phyloP scores from a whole-genome alignment of 37 sponge, comb jelly and placozoan genomes.

The Aplysina aerophoba region DNA sequence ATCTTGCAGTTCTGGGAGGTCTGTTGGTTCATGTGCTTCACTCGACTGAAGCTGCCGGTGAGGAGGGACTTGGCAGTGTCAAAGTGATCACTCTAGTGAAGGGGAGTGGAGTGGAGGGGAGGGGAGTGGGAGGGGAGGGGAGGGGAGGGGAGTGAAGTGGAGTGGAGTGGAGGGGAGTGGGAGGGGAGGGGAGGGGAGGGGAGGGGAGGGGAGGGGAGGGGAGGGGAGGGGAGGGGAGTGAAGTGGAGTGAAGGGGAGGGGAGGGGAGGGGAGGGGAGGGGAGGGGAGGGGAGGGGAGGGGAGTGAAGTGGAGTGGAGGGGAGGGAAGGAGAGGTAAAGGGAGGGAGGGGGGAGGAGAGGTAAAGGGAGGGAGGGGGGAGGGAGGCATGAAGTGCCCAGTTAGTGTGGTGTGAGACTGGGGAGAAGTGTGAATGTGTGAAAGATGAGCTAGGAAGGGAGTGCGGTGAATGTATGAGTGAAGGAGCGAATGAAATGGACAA shows the following conservation, averaged over 20 bases:
- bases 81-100: constrained; percentile 52
- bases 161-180: not conserved
- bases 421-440: no score
- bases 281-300: not conserved
- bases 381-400: no score
- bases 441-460: no score
- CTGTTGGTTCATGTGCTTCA: constrained; percentile 61
- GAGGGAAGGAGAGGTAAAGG: not conserved
- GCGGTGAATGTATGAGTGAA: no score
- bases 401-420: no score
- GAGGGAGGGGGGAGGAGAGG: not conserved
- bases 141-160: not conserved
- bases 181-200: not conserved
- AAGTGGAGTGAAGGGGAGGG: not conserved
- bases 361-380: not conserved
- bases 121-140: not conserved
- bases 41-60: constrained; percentile 51
- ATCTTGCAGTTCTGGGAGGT: constrained; percentile 59
- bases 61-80: constrained; percentile 59
- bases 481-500: not conserved
- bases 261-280: not conserved
- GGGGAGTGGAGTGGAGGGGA: not conserved
- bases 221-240: not conserved
- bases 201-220: not conserved
- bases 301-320: no score